A percentile compares a stretch with the other conserved stretches of the same genome.
These are phyloP conservation scores for fruit fly (Drosophila melanogaster) DNA, from an alignment of 1,140 invertebrate genomes.

Conservation along the genomic window DNA sequence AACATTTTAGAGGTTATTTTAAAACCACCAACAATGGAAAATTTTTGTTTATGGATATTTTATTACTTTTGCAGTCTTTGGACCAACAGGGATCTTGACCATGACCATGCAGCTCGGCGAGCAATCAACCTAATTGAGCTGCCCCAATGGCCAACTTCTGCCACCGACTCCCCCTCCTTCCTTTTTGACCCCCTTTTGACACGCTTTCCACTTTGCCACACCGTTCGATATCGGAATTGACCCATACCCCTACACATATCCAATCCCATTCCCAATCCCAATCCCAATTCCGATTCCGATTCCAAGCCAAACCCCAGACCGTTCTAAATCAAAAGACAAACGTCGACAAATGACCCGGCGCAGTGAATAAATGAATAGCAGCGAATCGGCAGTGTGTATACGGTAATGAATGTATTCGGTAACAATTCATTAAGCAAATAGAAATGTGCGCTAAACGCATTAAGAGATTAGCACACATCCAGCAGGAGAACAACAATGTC, in stretches of 20 bases:
- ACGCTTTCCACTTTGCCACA: not conserved
- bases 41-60: slow-evolving; percentile 1
- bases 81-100: slow-evolving; percentile 30
- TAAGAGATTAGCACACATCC: slow-evolving; percentile 82
- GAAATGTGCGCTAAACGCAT: slow-evolving; percentile 82
- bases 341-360: slow-evolving; percentile 77
- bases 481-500: slow-evolving; percentile 30
- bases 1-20: too few relatives aligned
- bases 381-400: slow-evolving; percentile 41
- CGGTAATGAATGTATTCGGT: slow-evolving; percentile 73
- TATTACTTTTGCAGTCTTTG: not conserved
- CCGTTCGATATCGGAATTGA: not conserved
- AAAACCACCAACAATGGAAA: too few relatives aligned
- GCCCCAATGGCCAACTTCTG: slow-evolving; percentile 53
- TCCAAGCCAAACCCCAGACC: slow-evolving; percentile 13
- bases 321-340: slow-evolving; percentile 76
- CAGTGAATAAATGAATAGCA: slow-evolving; percentile 65
- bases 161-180: not conserved
- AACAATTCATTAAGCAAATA: slow-evolving; percentile 83
- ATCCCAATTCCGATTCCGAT: not conserved
- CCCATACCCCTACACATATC: not conserved
- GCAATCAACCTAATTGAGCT: slow-evolving; percentile 72
- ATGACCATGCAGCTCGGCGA: slow-evolving; percentile 40
- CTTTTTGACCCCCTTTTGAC: not conserved
- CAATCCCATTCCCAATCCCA: not conserved